Base-by-base conservation (phyloP, 2,888 invertebrate species). In the Rugalucina vietnamica region DNA sequence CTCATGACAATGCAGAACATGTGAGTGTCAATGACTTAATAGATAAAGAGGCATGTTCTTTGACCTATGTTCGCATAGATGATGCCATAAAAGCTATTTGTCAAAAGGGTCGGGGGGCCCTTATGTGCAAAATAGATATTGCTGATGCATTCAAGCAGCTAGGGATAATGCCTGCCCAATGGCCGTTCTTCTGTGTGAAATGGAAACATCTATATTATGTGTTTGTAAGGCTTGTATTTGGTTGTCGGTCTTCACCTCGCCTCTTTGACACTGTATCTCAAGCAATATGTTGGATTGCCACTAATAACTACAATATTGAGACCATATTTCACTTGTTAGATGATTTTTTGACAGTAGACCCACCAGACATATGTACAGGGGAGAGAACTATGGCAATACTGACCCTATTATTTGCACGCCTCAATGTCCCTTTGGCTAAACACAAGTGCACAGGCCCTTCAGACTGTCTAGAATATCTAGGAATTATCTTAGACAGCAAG, bases 11-110 rank as follows among this genome's bases (percentile, higher is more conserved):
- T 65, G 3, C 14, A n/a, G n/a, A 50, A 12, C 69, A 85, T 32
- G 32, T 27, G 18, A 89, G 86, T 32, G 71, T 89, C 2, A 89
- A 86, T 54, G 74, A 81, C 18, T 36, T 89, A 21, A 89, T 89
- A 24, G 81, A 84, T 60, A 87, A 89, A 81, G 79, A 86, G 21
- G n/a, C 70, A 14, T 83, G 76, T 70, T 76, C 77, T 21, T 57
- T 87, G 39, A 50, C 75, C 0, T 88, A 88, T 79, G 85, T 88
- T 2, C 70, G 57, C 21, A 72, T 88, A 27, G 88, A 90, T 78
- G 85, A 86, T 75, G 89, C 86, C 3, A 86, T 88, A 34, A 50
- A 74, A 12, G 72, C 71, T 0, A 85, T 90, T 5, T 14, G 49
- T 37, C 21, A 77, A n/a, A 32, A 43, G 0, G 88, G 84, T 1